These are phyloP conservation scores for Iselma pallidipennis DNA, from an alignment of 2,888 invertebrate species.

Conservation along the genomic window DNA sequence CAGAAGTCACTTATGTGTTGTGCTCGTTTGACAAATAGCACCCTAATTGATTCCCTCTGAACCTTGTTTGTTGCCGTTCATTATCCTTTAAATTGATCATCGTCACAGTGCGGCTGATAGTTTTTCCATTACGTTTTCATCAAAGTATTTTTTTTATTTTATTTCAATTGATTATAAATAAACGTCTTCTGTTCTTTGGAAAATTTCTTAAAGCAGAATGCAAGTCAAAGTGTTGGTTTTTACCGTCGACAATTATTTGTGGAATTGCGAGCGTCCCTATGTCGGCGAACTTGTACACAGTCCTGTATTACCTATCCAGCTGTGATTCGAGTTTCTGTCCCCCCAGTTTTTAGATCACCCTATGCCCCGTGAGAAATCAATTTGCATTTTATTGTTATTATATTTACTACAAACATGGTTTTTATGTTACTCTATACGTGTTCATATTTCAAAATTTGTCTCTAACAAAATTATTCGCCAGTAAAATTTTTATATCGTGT, in stretches of 20 bases:
- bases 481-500: slow-evolving; percentile 41
- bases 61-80: slow-evolving; percentile 30
- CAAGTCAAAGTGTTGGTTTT: slow-evolving; percentile 4
- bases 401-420: slow-evolving; percentile 53
- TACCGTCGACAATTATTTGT: slow-evolving; percentile 1
- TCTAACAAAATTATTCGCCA: slow-evolving; percentile 45
- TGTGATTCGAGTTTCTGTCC: slow-evolving; percentile 44
- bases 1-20: slow-evolving; percentile 53
- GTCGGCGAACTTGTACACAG: slow-evolving; percentile 11
- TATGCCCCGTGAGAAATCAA: slow-evolving; percentile 55
- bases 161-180: neutral
- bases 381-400: slow-evolving; percentile 56
- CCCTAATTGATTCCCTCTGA: slow-evolving; percentile 47
- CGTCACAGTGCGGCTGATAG: slow-evolving; percentile 15
- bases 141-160: neutral
- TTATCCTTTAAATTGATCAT: slow-evolving; percentile 26
- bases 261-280: slow-evolving; percentile 2
- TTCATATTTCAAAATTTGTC: slow-evolving; percentile 43
- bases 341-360: slow-evolving; percentile 42
- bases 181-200: neutral
- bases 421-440: slow-evolving; percentile 42
- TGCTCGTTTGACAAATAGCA: slow-evolving; percentile 48
- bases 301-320: slow-evolving; percentile 45
- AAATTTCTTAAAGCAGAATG: neutral
- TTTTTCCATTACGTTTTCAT: slow-evolving; percentile 2